phyloP scores from a whole-genome alignment of 2,113 vertebrate species.

The Zapus hudsonius region DNA sequence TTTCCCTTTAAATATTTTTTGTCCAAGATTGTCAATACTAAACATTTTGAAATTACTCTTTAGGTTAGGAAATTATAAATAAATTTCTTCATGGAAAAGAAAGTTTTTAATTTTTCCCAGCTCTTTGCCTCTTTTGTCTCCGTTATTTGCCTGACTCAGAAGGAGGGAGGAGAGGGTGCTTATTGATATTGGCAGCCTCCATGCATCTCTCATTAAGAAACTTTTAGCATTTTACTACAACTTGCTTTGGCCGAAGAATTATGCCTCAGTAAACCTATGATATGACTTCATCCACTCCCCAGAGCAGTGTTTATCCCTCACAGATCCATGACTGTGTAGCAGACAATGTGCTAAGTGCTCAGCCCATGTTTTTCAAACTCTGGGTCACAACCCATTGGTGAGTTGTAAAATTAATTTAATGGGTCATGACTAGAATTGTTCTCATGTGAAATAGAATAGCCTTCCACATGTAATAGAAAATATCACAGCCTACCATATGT shows the following conservation, averaged over 20 bases:
- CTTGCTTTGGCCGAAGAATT: conserved; percentile 41
- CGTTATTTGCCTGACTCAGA: background rate
- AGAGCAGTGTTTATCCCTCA: background rate
- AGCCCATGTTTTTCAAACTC: background rate
- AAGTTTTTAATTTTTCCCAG: background rate
- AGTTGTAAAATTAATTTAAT: background rate
- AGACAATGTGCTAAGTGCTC: background rate
- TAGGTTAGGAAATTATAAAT: conserved; percentile 10
- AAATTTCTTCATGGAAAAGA: background rate
- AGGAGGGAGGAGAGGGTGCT: background rate
- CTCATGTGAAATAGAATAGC: background rate
- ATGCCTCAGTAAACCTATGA: background rate
- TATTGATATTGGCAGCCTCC: conserved; percentile 17
- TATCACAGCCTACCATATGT: background rate
- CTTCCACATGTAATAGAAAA: background rate
- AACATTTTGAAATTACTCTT: background rate
- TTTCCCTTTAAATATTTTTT: background rate
- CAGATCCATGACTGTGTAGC: background rate
- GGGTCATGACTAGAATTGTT: background rate
- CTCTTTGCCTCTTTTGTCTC: background rate
- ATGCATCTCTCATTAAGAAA: conserved; percentile 25
- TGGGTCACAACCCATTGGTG: background rate
- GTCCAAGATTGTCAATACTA: background rate
- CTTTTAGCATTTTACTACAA: conserved; percentile 4
- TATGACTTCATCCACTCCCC: background rate